Base-by-base conservation (phyloP, 2,113 vertebrate genomes). In the Ciconia boyciana region DNA sequence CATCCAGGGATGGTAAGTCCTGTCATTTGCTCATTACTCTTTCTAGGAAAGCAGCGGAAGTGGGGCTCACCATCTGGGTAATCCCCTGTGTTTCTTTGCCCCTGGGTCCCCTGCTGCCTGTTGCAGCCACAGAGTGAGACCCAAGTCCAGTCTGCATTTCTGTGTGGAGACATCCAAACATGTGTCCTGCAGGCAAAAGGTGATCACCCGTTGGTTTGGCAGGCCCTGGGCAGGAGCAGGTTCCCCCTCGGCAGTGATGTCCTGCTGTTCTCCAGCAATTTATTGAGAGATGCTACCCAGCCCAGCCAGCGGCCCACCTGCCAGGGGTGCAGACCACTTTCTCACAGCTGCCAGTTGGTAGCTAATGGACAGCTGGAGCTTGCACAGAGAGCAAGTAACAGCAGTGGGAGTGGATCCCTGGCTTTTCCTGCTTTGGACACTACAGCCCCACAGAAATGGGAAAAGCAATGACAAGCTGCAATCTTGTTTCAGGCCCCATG, bases 131-230 rank as follows among this genome's bases (percentile, higher is more conserved):
- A 65, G 62, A 10, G 7, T 12, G 28, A 89, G 32, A 71, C 7
- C 3, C 26, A 55, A 71, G 10, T 64, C 16, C 7, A 55, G 8
- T 19, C 8, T 0, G 1, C 1, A 2, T 60, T 83, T 87, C 41
- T 75, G 3, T 32, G 32, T 22, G 43, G 20, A 36, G 55, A 39
- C 2, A 55, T 84, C 22, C 17, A 87, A 48, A 36, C 1, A 0
- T 6, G 6, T 57, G 8, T 43, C 22, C 43, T 68, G 12, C 26
- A 60, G 51, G 29, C 48, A 70, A 94, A 65, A 51, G 22, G 16
- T 51, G 34, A 34, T 32, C 28, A 11, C 29, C 26, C 3, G 0
- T 49, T 80, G 49, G 22, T 44, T 49, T 64, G 62, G 36, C 36
- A 77, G 12, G 41, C 16, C 14, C 7, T 7, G 16, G 11, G 15